Percentiles rank a stretch among this genome's conserved stretches.
These are phyloP conservation scores for Callimorpha dominula DNA, from an alignment of 2,888 invertebrate genomes.

Conservation along the genomic window DNA sequence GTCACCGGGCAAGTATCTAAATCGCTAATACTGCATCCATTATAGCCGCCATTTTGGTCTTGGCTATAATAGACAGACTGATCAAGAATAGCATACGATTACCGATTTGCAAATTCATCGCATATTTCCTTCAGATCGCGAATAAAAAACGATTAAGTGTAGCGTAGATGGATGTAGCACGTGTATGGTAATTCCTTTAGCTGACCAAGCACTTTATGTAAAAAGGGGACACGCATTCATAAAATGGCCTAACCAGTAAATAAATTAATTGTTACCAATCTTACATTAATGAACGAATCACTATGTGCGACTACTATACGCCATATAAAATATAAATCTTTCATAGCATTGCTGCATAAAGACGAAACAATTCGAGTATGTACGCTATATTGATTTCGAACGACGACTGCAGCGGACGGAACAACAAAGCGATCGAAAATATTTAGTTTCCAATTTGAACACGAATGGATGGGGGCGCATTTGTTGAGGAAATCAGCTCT, in stretches of 20 bases:
- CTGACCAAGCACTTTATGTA: constrained; percentile 80
- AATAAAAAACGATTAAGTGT: constrained; percentile 57
- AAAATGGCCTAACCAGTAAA: constrained; percentile 79
- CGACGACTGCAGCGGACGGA: constrained; percentile 80
- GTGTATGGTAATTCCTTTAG: constrained; percentile 69
- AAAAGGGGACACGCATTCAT: constrained; percentile 80
- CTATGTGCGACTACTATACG: constrained; percentile 87
- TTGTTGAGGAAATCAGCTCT: constrained; percentile 29
- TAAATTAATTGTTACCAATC: constrained; percentile 87
- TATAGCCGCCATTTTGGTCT: constrained; percentile 68
- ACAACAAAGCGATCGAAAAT: constrained; percentile 64
- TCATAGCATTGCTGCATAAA: constrained; percentile 87
- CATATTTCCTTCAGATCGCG: constrained; percentile 44
- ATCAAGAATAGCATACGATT: constrained; percentile 46
- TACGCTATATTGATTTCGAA: constrained; percentile 83
- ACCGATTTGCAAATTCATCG: constrained; percentile 49
- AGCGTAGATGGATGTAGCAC: constrained; percentile 69
- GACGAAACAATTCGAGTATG: constrained; percentile 78
- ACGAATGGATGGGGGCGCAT: constrained; percentile 65
- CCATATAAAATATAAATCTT: constrained; percentile 83
- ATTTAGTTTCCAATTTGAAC: constrained; percentile 72
- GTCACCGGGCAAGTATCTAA: constrained; percentile 31
- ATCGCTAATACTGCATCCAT: constrained; percentile 25
- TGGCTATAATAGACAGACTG: constrained; percentile 29
- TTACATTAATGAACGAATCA: constrained; percentile 87